These are phyloP conservation scores for Emydocephalus ijimae DNA, from an alignment of 2,113 vertebrate species.

Conservation along the genomic window DNA sequence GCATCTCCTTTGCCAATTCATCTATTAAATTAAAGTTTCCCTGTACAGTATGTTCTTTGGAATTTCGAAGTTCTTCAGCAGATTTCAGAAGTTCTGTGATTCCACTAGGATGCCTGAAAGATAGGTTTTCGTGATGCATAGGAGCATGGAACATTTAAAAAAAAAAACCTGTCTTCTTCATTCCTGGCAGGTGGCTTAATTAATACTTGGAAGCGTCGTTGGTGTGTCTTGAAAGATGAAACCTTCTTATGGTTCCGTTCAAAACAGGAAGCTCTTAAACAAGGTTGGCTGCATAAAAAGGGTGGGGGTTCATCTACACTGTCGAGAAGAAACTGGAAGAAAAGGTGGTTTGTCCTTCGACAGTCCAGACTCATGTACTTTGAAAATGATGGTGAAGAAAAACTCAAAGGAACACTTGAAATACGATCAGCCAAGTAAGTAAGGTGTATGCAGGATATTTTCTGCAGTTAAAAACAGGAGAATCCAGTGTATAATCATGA, in stretches of 20 bases:
- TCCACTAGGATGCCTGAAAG: neutral
- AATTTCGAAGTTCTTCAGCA: neutral
- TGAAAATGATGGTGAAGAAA: conserved; percentile 92
- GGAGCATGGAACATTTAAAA: neutral
- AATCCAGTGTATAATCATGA: neutral
- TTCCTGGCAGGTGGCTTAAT: conserved; percentile 87
- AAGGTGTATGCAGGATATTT: no score
- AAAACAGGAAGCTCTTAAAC: conserved; percentile 97
- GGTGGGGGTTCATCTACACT: conserved; percentile 93
- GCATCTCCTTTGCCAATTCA: neutral
- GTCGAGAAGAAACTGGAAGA: conserved; percentile 96
- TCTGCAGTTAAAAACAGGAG: neutral
- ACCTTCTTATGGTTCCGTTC: conserved; percentile 97
- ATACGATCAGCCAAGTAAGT: conserved; percentile 87
- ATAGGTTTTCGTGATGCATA: neutral
- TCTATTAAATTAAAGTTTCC: neutral
- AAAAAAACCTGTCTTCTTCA: conserved; percentile 5
- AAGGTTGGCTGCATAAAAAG: conserved; percentile 97
- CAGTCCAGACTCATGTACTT: conserved; percentile 96
- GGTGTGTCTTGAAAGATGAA: conserved; percentile 98
- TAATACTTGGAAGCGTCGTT: conserved; percentile 94
- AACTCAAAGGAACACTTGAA: conserved; percentile 90
- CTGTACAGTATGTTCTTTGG: neutral
- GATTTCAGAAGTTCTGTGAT: neutral
- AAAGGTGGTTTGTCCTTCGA: conserved; percentile 94